Evolutionary conservation across 1,140 invertebrate species (phyloP).

Genomic region (Cryptotermes secundus): DNA sequence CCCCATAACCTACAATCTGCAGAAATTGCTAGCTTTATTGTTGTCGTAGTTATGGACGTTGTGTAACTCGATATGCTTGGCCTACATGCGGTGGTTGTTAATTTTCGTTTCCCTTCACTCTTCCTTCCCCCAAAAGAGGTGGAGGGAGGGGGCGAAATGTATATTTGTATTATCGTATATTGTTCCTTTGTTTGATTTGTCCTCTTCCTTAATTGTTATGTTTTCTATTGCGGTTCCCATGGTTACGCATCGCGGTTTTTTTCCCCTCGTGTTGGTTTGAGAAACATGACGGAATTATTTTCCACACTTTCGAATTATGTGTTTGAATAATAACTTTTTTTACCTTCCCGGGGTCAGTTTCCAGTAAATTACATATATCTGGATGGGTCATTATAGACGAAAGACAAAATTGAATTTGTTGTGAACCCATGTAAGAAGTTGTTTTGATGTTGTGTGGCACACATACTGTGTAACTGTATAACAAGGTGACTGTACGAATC

Average conservation of each 20-base stretch:
- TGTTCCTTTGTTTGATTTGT: constrained; percentile 16
- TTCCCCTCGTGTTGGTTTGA: background rate
- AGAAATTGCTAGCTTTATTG: constrained; percentile 11
- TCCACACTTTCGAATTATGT: background rate
- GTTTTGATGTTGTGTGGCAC: background rate
- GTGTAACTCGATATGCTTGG: constrained; percentile 4
- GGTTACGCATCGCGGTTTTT: background rate
- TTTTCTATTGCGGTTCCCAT: background rate
- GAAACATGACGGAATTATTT: background rate
- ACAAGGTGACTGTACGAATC: too few relatives aligned
- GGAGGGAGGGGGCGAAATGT: background rate
- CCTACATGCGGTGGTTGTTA: constrained; percentile 3
- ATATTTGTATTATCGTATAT: constrained; percentile 2
- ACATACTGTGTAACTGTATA: too few relatives aligned
- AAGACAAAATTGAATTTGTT: background rate
- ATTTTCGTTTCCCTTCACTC: background rate
- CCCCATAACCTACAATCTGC: constrained; percentile 8
- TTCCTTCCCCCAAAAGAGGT: background rate
- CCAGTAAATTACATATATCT: background rate
- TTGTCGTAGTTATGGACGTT: background rate
- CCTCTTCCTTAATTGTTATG: background rate
- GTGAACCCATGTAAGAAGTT: background rate
- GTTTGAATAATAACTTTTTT: background rate
- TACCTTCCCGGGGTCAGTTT: background rate
- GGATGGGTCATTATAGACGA: background rate